Base-by-base conservation (phyloP, 2,888 invertebrate species). In the Phlogophora meticulosa region DNA sequence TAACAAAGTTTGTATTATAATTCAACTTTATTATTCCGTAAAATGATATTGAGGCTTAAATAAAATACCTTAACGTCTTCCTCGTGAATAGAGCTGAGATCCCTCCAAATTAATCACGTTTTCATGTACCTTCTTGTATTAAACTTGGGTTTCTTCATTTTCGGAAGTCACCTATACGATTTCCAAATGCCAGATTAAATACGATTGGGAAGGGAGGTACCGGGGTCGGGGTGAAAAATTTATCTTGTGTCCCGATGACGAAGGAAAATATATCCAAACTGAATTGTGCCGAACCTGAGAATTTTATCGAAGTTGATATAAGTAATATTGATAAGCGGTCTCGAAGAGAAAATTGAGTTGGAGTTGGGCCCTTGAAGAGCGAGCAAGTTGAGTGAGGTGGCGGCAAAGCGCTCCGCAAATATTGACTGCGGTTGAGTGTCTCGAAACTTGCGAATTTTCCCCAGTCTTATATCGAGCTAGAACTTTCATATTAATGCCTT, bases 261-360 rank as follows among this genome's bases (percentile, higher is more conserved):
- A 46, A 77, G 43, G 53, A 76, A 77, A 76, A 76, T 77, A 78
- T 68, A 70, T 40, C 55, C 59, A 60, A 67, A 71, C 60, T 63
- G 64, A 81, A 82, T 73, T 79, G 71, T 76, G 73, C 66, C 69
- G 61, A 72, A 59, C 63, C 69, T 79, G 72, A 43, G 57, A 81
- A 82, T 79, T 85, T 85, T 76, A 69, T 77, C 71, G 71, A 86
- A 86, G 85, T 88, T 86, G 82, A 84, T 87, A 81, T 80, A 87
- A 87, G 85, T 85, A 85, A 87, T 90, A 89, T 87, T 87, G 87
- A 89, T 87, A 91, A 89, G 85, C 85, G 81, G 79, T 82, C 82
- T 86, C 83, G 74, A 78, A 77, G 82, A 82, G 87, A 84, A 90
- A 92, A 90, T 91, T 90, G 86, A 87, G 88, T 90, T 87, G 83